Base-by-base conservation (phyloP, 2,888 invertebrate genomes). In the Acrobasis repandana region DNA sequence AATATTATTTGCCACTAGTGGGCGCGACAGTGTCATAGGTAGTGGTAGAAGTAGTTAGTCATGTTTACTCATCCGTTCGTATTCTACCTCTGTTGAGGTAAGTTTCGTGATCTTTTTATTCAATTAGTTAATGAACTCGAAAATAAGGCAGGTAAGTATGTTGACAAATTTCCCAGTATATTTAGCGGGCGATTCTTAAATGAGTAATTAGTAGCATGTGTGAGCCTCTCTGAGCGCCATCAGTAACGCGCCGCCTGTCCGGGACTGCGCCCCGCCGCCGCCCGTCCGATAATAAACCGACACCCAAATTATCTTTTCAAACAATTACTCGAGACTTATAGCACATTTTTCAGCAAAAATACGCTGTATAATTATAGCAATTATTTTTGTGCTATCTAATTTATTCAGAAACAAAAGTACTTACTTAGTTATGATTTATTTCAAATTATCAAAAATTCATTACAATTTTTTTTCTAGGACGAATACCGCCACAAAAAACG, bases 231-330 rank as follows among this genome's bases (percentile, higher is more conserved):
- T 69, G 66, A 69, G 70, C 69, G 78, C 82, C 83, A 80, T 86
- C 86, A 82, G 79, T 77, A 81, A 77, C 79, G 77, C 79, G 76
- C 83, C 81, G 82, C 79, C 75, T 77, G 82, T 62, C 73, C 76
- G 75, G 73, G 77, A 80, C 79, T 76, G 80, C 79, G 67, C 70
- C 63, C 61, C 38, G 67, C 76, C 38, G 67, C 76, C 76, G 71
- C 79, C 81, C 81, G 74, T 71, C 74, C 75, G 75, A 83, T 83
- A 85, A 87, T 87, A 87, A 85, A 87, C 85, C 84, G 78, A 76
- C 81, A 79, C 82, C 58, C 73, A 83, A 86, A 90, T 88, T 88
- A 88, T 88, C 85, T 88, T 87, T 86, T 83, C 83, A 83, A 86
- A 88, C 86, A 86, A 88, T 88, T 86, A 87, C 77, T 74, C 69